Conservation (phyloP, 2,113 vertebrate genomes). For the Mormyrus iriodes region DNA sequence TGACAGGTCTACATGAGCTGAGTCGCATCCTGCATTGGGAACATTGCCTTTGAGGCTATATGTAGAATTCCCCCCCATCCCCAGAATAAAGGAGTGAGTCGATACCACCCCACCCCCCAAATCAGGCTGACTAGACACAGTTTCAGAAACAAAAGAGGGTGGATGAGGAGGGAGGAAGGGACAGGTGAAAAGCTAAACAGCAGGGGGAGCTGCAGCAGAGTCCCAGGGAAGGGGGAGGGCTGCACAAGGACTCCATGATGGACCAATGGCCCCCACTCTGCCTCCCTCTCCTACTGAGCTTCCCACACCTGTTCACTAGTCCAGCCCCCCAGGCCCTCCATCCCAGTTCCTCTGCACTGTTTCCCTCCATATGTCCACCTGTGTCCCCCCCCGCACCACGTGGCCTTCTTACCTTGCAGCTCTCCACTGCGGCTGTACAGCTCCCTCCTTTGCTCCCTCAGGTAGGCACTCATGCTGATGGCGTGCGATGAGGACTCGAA, state of each 20-base stretch:
- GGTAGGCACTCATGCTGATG: slow-evolving; percentile 96
- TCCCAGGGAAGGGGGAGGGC: neutral
- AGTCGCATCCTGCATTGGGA: too few relatives aligned
- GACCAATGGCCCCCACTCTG: neutral
- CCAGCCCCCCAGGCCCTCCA: neutral
- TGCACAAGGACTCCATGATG: neutral
- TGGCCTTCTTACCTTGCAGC: neutral
- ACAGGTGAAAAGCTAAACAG: neutral
- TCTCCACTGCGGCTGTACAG: neutral
- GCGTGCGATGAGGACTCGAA: slow-evolving; percentile 97
- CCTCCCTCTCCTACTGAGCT: neutral
- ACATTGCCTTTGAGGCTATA: neutral
- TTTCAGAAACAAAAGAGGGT: neutral
- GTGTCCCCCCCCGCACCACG: neutral
- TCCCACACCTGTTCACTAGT: neutral
- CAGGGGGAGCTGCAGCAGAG: neutral
- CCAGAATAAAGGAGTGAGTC: neutral
- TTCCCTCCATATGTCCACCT: neutral
- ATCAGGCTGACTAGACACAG: neutral
- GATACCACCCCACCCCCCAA: neutral
- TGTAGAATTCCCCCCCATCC: neutral
- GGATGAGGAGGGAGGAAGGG: neutral
- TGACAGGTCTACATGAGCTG: neutral
- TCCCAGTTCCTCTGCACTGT: neutral
- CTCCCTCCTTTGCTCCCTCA: slow-evolving; percentile 71